Percentiles rank a stretch among this genome's conserved stretches.
Evolutionary conservation across 2,888 invertebrate genomes (phyloP).

Genomic region (Mesoligia furuncula): DNA sequence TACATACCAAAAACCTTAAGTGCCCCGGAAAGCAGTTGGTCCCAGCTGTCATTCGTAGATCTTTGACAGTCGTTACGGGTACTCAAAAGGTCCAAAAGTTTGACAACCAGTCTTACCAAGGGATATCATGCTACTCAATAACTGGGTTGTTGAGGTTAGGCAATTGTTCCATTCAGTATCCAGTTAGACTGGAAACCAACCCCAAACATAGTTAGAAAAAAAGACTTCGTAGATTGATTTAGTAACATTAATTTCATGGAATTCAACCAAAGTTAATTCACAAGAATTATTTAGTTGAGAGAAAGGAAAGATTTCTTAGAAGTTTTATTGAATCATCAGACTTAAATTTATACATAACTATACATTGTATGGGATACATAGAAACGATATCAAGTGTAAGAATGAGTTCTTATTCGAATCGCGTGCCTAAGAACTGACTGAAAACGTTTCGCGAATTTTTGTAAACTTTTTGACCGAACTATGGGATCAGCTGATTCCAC

Average conservation of each 20-base stretch:
- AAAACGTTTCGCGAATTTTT: neutral
- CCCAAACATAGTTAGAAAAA: neutral
- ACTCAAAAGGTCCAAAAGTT: neutral
- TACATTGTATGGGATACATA: neutral
- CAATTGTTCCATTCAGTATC: neutral
- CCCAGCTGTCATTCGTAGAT: too few species aligned
- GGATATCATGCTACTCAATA: neutral
- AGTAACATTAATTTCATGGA: conserved; percentile 10
- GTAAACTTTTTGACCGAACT: neutral
- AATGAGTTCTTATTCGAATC: neutral
- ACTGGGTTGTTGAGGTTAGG: neutral
- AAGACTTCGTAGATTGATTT: neutral
- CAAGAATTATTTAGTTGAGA: conserved; percentile 2
- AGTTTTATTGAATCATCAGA: conserved; percentile 10
- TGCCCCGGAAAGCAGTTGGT: neutral
- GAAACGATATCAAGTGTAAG: neutral
- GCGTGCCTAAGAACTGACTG: neutral
- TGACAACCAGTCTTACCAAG: neutral
- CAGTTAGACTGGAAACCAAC: neutral
- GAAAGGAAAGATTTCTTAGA: conserved; percentile 23
- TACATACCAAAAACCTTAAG: neutral
- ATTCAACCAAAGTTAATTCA: neutral
- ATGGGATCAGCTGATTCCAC: neutral
- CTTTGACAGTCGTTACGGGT: neutral
- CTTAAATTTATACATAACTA: neutral